Evolutionary conservation across 1,140 invertebrate species (phyloP).

Genomic region (Pseudomyrmex cubaensis): DNA sequence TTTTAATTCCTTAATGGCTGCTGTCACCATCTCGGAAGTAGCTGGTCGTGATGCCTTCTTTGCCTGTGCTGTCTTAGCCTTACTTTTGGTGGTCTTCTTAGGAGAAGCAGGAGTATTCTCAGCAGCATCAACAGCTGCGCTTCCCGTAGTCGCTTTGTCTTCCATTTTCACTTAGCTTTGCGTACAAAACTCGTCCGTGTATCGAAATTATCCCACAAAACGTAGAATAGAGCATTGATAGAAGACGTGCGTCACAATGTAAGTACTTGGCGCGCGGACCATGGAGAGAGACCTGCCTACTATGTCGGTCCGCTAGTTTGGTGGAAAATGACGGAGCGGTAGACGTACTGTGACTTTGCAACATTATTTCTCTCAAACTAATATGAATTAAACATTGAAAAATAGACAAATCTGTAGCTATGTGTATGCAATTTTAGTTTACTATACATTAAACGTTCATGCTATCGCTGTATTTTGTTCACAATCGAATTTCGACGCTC

Average conservation of each 20-base stretch:
- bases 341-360: constrained; percentile 40
- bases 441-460: too few species aligned
- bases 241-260: not conserved
- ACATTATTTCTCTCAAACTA: not conserved
- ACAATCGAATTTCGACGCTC: constrained; percentile 46
- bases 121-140: not conserved
- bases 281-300: constrained; percentile 59
- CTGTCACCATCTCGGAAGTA: constrained; percentile 51
- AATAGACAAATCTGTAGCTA: not conserved
- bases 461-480: not conserved
- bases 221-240: constrained; percentile 14
- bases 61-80: constrained; percentile 17
- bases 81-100: constrained; percentile 42
- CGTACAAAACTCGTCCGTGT: not conserved
- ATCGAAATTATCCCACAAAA: constrained; percentile 4
- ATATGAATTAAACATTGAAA: too few species aligned
- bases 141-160: constrained; percentile 49
- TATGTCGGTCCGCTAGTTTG: constrained; percentile 60
- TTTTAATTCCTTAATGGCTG: constrained; percentile 51
- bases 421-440: constrained; percentile 39
- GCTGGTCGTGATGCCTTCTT: constrained; percentile 29
- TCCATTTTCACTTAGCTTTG: constrained; percentile 32
- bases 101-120: not conserved
- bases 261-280: constrained; percentile 30
- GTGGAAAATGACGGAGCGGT: constrained; percentile 55